phyloP scores from a whole-genome alignment of 2,888 invertebrate genomes.

The Sinelater perroti region DNA sequence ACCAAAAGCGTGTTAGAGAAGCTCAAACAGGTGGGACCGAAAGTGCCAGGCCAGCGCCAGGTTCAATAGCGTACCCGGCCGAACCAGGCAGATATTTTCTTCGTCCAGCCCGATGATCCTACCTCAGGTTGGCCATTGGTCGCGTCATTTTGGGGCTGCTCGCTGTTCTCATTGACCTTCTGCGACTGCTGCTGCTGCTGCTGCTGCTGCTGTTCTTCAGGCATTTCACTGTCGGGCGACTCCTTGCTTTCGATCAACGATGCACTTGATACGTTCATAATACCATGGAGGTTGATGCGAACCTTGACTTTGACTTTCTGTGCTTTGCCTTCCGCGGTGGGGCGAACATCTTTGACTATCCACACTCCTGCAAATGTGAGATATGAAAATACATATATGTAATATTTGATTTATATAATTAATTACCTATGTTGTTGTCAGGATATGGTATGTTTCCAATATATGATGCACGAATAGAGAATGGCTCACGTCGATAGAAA shows the following conservation, averaged over 20 bases:
- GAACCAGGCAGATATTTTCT: constrained; percentile 63
- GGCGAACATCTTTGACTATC: constrained; percentile 83
- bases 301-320: constrained; percentile 97
- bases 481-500: constrained; percentile 89
- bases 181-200: too few species aligned
- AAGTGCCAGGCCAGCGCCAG: constrained; percentile 52
- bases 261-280: constrained; percentile 88
- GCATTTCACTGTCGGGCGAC: constrained; percentile 59
- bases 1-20: constrained; percentile 40
- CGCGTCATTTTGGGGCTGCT: constrained; percentile 45
- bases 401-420: too few species aligned
- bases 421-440: constrained; percentile 81
- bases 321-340: constrained; percentile 88
- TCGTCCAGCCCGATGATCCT: constrained; percentile 62
- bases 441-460: constrained; percentile 78
- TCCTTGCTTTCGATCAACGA: constrained; percentile 81
- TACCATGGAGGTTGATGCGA: constrained; percentile 91
- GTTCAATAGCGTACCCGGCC: constrained; percentile 62
- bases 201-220: constrained; percentile 51
- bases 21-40: constrained; percentile 30
- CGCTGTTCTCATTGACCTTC: constrained; percentile 25
- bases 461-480: constrained; percentile 87
- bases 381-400: too few species aligned
- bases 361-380: constrained; percentile 70
- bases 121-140: constrained; percentile 57